Conservation (phyloP, 1,140 invertebrate genomes). For the Euglossa dilemma region DNA sequence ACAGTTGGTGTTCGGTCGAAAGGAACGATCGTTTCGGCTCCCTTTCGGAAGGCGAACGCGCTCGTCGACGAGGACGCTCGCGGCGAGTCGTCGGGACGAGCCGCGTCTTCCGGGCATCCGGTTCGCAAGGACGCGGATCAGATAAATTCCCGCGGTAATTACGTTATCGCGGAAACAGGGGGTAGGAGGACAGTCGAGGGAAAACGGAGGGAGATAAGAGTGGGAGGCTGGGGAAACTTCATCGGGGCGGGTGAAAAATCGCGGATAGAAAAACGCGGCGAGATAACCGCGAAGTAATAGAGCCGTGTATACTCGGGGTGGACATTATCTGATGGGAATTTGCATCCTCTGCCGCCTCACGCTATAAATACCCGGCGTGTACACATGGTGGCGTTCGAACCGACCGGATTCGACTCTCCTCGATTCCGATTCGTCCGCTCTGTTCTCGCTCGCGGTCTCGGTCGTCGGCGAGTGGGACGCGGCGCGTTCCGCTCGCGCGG, state of each 20-base stretch:
- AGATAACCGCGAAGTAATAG: slow-evolving; percentile 70
- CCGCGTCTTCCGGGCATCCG: slow-evolving; percentile 43
- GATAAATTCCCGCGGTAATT: slow-evolving; percentile 73
- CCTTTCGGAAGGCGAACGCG: not conserved
- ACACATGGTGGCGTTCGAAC: not conserved
- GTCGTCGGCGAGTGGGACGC: slow-evolving; percentile 26
- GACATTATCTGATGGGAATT: slow-evolving; percentile 73
- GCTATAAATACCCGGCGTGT: slow-evolving; percentile 55
- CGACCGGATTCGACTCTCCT: slow-evolving; percentile 4
- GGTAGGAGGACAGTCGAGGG: slow-evolving; percentile 27
- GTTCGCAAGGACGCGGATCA: slow-evolving; percentile 64
- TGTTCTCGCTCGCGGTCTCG: too few relatives aligned
- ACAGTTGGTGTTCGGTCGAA: not conserved
- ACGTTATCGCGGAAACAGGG: slow-evolving; percentile 60
- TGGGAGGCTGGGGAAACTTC: slow-evolving; percentile 43
- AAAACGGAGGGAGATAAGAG: slow-evolving; percentile 29
- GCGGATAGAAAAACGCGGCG: not conserved
- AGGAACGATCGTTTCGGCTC: not conserved
- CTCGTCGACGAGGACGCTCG: not conserved
- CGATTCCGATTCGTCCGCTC: not conserved
- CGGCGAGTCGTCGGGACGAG: not conserved
- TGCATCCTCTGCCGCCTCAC: slow-evolving; percentile 44
- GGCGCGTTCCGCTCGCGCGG: slow-evolving; percentile 21
- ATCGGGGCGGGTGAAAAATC: slow-evolving; percentile 42
- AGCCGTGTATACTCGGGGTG: slow-evolving; percentile 54